phyloP scores from a whole-genome alignment of 2,888 invertebrate species.

The Electrophaes corylata region DNA sequence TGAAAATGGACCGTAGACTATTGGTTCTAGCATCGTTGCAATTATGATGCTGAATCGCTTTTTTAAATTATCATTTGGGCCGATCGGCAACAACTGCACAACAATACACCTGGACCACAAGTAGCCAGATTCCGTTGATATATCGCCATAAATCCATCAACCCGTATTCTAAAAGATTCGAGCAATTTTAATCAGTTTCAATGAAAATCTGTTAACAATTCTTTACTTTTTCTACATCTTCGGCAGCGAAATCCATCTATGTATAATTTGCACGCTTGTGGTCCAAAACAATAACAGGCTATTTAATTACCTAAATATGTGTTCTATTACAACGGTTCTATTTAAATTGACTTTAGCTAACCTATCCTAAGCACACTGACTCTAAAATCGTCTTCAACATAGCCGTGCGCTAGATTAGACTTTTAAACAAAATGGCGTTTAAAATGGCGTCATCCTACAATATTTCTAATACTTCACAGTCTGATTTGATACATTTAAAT shows the following conservation, averaged over 20 bases:
- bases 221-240: too few relatives aligned
- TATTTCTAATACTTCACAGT: conserved; percentile 19
- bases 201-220: not conserved
- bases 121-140: not conserved
- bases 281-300: conserved; percentile 12
- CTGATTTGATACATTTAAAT: conserved; percentile 20
- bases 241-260: not conserved
- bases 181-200: not conserved
- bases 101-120: conserved; percentile 35
- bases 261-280: not conserved
- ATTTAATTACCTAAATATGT: conserved; percentile 8
- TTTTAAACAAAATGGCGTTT: conserved; percentile 9
- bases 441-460: conserved; percentile 13
- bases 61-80: too few relatives aligned
- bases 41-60: too few relatives aligned
- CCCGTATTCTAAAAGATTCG: not conserved
- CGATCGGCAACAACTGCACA: conserved; percentile 53
- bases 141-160: not conserved
- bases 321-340: conserved; percentile 18
- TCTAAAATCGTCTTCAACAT: not conserved
- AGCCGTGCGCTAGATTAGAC: conserved; percentile 18
- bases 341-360: conserved; percentile 30
- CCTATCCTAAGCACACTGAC: conserved; percentile 30
- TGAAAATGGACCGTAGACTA: too few relatives aligned
- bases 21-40: too few relatives aligned